Conservation (phyloP, 1,140 invertebrate genomes). For the Sinonovacula constricta region DNA sequence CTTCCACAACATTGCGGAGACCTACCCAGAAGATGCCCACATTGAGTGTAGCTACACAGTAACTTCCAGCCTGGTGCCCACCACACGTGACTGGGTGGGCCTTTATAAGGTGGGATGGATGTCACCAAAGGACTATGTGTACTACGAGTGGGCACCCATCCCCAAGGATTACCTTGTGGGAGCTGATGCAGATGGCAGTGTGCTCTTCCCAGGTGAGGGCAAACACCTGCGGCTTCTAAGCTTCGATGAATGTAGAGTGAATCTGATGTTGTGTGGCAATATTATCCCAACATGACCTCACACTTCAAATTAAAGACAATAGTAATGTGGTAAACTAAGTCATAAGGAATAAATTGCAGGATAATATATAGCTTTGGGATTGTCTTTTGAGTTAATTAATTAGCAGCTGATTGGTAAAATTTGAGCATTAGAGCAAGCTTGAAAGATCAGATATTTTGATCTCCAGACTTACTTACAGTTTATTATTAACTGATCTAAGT, state of each 20-base stretch:
- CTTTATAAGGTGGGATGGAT: conserved; percentile 77
- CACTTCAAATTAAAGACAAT: neutral
- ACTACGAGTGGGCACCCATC: conserved; percentile 71
- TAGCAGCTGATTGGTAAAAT: no score
- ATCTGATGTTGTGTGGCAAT: neutral
- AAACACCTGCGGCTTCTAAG: no score
- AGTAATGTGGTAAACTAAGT: no score
- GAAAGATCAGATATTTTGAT: no score
- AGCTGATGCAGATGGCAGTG: conserved; percentile 59
- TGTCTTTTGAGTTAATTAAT: no score
- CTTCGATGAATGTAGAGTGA: neutral
- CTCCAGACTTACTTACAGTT: no score
- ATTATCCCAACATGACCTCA: neutral
- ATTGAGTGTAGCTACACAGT: conserved; percentile 74
- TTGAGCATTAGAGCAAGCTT: no score
- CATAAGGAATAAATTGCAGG: no score
- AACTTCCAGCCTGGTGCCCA: conserved; percentile 64
- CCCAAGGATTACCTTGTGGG: conserved; percentile 59
- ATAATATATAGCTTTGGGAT: no score
- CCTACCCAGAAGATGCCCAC: conserved; percentile 73
- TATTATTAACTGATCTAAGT: no score
- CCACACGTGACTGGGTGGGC: conserved; percentile 73
- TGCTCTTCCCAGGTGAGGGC: conserved; percentile 68
- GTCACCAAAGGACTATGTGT: conserved; percentile 67
- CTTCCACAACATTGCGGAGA: conserved; percentile 74